These are phyloP conservation scores for Pseudopipra pipra DNA, from an alignment of 2,113 vertebrate genomes.

Conservation along the genomic window DNA sequence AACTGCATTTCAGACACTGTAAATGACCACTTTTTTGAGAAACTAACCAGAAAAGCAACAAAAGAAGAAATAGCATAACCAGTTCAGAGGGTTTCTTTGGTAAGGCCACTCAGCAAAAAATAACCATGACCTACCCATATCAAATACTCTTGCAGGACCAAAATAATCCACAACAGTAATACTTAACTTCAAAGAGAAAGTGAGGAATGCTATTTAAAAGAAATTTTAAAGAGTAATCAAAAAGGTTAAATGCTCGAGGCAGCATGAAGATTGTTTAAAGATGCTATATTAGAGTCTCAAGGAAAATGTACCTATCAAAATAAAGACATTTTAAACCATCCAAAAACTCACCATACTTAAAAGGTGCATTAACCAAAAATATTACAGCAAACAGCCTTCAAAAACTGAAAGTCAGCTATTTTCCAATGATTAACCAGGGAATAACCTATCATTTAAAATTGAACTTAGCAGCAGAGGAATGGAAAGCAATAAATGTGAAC, in stretches of 20 bases:
- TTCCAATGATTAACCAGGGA: conserved; percentile 10
- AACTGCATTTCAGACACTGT: not conserved
- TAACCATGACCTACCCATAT: not conserved
- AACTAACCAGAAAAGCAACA: conserved; percentile 22
- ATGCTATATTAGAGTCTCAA: not conserved
- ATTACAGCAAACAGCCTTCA: not conserved
- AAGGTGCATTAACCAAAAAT: not conserved
- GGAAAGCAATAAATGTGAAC: not conserved
- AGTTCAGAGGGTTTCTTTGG: not conserved
- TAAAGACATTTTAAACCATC: not conserved
- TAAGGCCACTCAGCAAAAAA: not conserved
- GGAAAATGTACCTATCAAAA: not conserved
- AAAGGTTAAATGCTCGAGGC: not conserved
- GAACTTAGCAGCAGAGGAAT: not conserved
- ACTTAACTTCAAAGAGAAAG: not conserved
- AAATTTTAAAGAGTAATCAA: not conserved
- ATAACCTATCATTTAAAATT: conserved; percentile 26
- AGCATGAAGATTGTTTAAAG: not conserved
- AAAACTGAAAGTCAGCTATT: conserved; percentile 13
- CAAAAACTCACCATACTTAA: not conserved
- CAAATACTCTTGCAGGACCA: not conserved
- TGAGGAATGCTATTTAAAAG: conserved; percentile 12
- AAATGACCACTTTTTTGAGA: not conserved
- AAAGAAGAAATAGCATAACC: not conserved
- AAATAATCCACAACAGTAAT: conserved; percentile 3